Conservation (phyloP, 1,140 invertebrate genomes). For the Coenobita brevimanus region DNA sequence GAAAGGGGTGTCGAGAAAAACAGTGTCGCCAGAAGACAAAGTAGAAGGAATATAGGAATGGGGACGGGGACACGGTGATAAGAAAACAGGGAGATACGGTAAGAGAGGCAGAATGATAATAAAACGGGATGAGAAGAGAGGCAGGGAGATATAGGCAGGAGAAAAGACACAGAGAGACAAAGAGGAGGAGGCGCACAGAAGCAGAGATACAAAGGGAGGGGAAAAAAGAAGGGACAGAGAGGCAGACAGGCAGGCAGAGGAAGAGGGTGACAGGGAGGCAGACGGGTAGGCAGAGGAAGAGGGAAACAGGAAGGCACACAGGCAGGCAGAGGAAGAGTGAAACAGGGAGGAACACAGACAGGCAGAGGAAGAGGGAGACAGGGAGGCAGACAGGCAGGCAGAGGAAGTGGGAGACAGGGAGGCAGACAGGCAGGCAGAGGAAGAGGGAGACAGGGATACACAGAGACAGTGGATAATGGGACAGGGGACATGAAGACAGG, state of each 20-base stretch:
- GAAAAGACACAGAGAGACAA: slow-evolving; percentile 24
- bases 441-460: background rate
- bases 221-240: background rate
- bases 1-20: no score
- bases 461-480: background rate
- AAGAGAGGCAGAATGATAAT: no score
- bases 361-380: background rate
- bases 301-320: background rate
- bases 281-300: no score
- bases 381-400: background rate
- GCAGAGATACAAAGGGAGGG: background rate
- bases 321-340: background rate
- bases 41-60: no score
- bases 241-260: no score
- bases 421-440: background rate
- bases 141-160: background rate
- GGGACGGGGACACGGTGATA: no score
- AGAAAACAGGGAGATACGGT: no score
- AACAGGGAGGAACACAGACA: no score
- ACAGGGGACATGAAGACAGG: background rate
- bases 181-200: background rate
- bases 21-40: no score
- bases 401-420: background rate
- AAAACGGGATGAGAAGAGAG: background rate
- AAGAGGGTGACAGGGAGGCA: no score